A percentile compares a stretch with the other conserved stretches of the same genome.
Evolutionary conservation across 2,888 invertebrate species (phyloP).

Genomic region (Acrobasis consociella): DNA sequence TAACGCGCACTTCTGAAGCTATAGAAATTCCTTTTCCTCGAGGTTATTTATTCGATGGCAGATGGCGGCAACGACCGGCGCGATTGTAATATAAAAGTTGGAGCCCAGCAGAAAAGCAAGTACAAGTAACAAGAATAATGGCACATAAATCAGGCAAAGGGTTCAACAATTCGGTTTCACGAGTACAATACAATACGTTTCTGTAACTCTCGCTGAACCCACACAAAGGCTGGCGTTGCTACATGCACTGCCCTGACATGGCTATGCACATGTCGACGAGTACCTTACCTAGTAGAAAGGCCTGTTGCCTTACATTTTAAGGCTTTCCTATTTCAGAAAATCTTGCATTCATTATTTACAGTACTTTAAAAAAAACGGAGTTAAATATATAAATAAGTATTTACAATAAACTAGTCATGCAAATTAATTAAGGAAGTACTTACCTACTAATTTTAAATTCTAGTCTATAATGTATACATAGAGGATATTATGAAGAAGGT

Average conservation of each 20-base stretch:
- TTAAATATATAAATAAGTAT: too few species aligned
- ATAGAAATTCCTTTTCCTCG: conserved; percentile 21
- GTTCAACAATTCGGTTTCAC: conserved; percentile 33
- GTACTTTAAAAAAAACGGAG: too few species aligned
- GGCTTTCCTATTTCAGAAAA: too few species aligned
- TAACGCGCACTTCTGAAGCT: conserved; percentile 7
- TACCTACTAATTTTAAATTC: too few species aligned
- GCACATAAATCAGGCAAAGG: conserved; percentile 49
- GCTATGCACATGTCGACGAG: background rate
- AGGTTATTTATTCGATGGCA: conserved; percentile 32
- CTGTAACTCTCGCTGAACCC: conserved; percentile 14
- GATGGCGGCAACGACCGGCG: conserved; percentile 40
- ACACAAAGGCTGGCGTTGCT: conserved; percentile 7
- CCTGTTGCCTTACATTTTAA: too few species aligned
- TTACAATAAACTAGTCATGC: too few species aligned
- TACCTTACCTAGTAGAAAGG: background rate
- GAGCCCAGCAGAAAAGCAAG: conserved; percentile 31
- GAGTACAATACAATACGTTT: conserved; percentile 12
- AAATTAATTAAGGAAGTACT: too few species aligned
- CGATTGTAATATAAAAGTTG: conserved; percentile 37
- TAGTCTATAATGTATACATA: too few species aligned
- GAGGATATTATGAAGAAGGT: too few species aligned
- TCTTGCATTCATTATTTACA: too few species aligned
- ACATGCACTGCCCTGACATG: background rate
- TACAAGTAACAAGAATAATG: conserved; percentile 36